phyloP scores from a whole-genome alignment of 92 coral and sea anemone genomes.

The Montipora capitata region DNA sequence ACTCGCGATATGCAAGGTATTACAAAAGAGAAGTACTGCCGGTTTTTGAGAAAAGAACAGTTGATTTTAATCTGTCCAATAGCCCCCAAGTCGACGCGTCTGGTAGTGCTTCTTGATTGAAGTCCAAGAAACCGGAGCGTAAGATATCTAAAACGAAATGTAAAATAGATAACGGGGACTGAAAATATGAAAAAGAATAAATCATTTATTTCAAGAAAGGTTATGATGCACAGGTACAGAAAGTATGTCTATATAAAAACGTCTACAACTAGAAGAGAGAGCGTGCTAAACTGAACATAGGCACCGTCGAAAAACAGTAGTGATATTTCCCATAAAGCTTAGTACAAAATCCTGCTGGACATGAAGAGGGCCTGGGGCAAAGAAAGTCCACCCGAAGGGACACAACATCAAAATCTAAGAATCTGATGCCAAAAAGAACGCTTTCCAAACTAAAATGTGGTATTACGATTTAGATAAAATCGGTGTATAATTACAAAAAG shows the following conservation, averaged over 20 bases:
- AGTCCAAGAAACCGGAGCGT: conserved; percentile 5
- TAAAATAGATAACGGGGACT: background rate
- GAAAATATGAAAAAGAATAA: background rate
- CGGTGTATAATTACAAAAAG: too few species aligned
- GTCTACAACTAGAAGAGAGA: background rate
- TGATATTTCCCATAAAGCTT: background rate
- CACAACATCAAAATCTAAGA: conserved; percentile 40
- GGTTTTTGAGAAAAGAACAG: conserved; percentile 40
- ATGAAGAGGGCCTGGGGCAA: background rate
- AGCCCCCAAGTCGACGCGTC: conserved; percentile 7
- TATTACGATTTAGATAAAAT: too few species aligned
- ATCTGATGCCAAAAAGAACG: conserved; percentile 57
- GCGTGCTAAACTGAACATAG: background rate
- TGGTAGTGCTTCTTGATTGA: conserved; percentile 8
- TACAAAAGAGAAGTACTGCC: too few species aligned
- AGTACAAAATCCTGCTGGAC: background rate
- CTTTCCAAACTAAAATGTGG: too few species aligned
- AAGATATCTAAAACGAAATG: background rate
- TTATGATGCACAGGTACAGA: background rate
- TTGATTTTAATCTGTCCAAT: conserved; percentile 14
- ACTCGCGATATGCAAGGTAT: too few species aligned
- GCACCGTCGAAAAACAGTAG: background rate
- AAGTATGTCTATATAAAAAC: background rate
- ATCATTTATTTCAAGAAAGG: background rate
- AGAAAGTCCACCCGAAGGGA: conserved; percentile 24